These are phyloP conservation scores for Anoplopoma fimbria DNA, from an alignment of 2,113 vertebrate species.

Conservation along the genomic window DNA sequence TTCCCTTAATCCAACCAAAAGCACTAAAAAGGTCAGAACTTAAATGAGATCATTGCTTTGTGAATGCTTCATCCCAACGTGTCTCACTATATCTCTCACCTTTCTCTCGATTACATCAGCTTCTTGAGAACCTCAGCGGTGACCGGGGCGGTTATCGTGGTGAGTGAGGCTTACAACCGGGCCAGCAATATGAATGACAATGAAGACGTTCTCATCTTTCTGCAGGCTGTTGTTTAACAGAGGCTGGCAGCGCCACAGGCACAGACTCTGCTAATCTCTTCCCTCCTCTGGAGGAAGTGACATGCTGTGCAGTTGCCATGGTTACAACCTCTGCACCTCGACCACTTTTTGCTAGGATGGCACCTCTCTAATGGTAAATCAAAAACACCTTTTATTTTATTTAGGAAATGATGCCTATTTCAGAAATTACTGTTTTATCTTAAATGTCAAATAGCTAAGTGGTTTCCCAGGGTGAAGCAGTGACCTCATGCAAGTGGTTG, in stretches of 20 bases:
- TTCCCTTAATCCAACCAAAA: conserved; percentile 38
- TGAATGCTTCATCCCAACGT: conserved; percentile 20
- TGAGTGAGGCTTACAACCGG: neutral
- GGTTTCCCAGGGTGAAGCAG: neutral
- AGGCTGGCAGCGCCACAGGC: conserved; percentile 13
- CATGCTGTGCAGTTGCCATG: conserved; percentile 70
- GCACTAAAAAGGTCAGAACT: conserved; percentile 42
- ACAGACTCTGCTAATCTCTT: conserved; percentile 26
- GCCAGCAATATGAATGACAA: conserved; percentile 43
- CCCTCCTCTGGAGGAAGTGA: conserved; percentile 12
- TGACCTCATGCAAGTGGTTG: neutral
- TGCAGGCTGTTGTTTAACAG: conserved; percentile 34
- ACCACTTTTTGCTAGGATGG: neutral
- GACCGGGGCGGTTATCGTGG: conserved; percentile 1
- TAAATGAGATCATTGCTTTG: conserved; percentile 55
- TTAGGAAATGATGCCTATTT: neutral
- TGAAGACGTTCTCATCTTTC: conserved; percentile 31
- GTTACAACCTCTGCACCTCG: conserved; percentile 51
- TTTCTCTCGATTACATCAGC: conserved; percentile 68
- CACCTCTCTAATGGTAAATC: neutral
- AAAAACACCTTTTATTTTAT: conserved; percentile 1
- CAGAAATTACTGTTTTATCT: neutral
- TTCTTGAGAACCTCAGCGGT: conserved; percentile 18
- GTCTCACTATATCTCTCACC: conserved; percentile 54
- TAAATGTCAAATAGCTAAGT: neutral